Base-by-base conservation (phyloP, 2,888 invertebrate species). In the Phengaris arion region DNA sequence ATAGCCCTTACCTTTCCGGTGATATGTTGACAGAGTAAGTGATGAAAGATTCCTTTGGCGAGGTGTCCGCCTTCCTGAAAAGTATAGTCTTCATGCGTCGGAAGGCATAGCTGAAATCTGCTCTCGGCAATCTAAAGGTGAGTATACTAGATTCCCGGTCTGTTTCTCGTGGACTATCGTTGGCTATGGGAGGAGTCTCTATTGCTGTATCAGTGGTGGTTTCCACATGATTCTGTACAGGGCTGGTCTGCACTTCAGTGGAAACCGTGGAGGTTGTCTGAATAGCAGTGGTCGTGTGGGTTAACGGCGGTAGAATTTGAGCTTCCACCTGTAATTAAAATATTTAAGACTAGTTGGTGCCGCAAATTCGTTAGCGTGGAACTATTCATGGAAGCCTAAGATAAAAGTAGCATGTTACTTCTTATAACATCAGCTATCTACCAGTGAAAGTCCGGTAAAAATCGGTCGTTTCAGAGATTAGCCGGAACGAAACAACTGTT, bases 81-180 rank as follows among this genome's bases (percentile, higher is more conserved):
- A 89, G 80, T 22, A 85, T 81, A 6, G 83, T 81, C 76, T 89
- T 89, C 89, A 89, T 89, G 13, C 80, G 80, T 9, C 86, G 82
- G 72, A 87, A 89, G 0, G 89, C 87, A 6, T 85, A 83, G 74
- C 84, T 87, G 9, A 89, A 81, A 0, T 87, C 87, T 0, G 90
- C 87, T 0, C 91, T 83, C 0, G 91, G 91, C 35, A 91, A 85
- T 68, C 78, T 85, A 0, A 83, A 79, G 0, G 83, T 79, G 75
- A 77, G 77, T 8, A 76, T 78, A 74, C 80, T 81, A 6, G 79
- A 70, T 70, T 52, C 81, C n/a, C 69, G 35, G 15, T 81, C 82
- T 6, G 57, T 64, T 5, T 77, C 46, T 57, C 59, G 77, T 35
- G 77, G 76, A 74, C 77, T 74, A 64, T 74, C 76, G n/a, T 77